Conservation (phyloP, 2,113 vertebrate species). For the Malurus alboscapulatus region DNA sequence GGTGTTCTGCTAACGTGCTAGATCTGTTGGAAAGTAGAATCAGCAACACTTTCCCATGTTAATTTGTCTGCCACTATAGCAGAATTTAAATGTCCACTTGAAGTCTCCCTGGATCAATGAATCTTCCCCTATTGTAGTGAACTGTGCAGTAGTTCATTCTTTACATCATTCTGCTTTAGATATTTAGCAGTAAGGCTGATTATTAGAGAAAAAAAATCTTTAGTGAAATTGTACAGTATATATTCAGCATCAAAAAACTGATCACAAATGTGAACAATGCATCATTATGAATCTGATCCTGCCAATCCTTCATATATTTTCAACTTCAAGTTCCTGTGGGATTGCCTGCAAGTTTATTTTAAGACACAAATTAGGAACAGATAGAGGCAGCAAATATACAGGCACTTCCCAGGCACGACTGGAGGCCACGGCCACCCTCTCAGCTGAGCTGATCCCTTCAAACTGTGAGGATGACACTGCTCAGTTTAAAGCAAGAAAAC, state of each 20-base stretch:
- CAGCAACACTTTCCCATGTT: slow-evolving; percentile 17
- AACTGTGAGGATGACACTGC: neutral
- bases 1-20: slow-evolving; percentile 18
- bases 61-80: slow-evolving; percentile 54
- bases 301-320: slow-evolving; percentile 24
- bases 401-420: slow-evolving; percentile 21
- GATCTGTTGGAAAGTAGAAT: slow-evolving; percentile 33
- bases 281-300: slow-evolving; percentile 16
- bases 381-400: slow-evolving; percentile 35
- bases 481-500: neutral
- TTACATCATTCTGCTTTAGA: neutral
- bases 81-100: slow-evolving; percentile 31
- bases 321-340: slow-evolving; percentile 49
- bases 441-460: slow-evolving; percentile 2
- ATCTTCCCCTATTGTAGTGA: neutral
- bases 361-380: slow-evolving; percentile 56
- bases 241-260: slow-evolving; percentile 12
- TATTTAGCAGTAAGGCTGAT: neutral
- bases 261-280: slow-evolving; percentile 22
- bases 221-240: neutral
- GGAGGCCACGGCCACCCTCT: neutral
- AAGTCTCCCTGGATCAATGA: slow-evolving; percentile 38
- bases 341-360: slow-evolving; percentile 51
- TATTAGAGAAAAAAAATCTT: slow-evolving; percentile 4
- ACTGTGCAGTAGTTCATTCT: neutral